A percentile compares a stretch with the other conserved stretches of the same genome.
Evolutionary conservation across 2,888 invertebrate genomes (phyloP).

Genomic region (Ornithoptera alexandrae): DNA sequence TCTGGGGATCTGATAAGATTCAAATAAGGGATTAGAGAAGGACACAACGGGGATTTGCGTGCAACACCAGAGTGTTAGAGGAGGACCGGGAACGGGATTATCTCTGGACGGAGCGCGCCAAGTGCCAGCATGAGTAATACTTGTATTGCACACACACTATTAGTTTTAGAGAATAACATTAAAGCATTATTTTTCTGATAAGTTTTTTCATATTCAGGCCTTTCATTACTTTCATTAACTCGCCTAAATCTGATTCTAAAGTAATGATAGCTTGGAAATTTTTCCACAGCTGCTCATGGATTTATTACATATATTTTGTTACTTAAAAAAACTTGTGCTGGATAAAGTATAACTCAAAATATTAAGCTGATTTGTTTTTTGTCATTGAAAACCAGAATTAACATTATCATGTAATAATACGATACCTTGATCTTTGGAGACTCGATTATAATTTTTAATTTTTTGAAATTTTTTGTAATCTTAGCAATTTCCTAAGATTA

Average conservation of each 20-base stretch:
- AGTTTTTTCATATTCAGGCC: background rate
- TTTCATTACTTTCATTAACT: background rate
- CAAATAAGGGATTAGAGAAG: conserved; percentile 80
- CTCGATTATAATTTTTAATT: conserved; percentile 9
- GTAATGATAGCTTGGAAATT: background rate
- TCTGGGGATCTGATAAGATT: conserved; percentile 81
- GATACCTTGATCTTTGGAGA: conserved; percentile 2
- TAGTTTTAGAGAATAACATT: background rate
- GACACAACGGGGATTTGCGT: conserved; percentile 71
- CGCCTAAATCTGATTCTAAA: background rate
- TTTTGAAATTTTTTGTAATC: background rate
- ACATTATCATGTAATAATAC: background rate
- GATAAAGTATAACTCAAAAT: background rate
- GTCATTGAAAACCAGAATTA: background rate
- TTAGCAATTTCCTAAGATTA: conserved; percentile 6
- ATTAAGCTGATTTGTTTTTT: background rate
- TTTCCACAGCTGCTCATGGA: too few species aligned
- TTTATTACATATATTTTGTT: too few species aligned
- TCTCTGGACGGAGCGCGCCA: conserved; percentile 69
- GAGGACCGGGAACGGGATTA: conserved; percentile 68
- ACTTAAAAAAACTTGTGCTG: background rate
- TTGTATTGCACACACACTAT: conserved; percentile 40
- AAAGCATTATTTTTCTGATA: background rate
- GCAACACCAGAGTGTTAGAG: conserved; percentile 54
- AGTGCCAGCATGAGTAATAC: conserved; percentile 54